Evolutionary conservation across 2,797 vertebrate genomes (phyloP), one percentile per base, ranked within the genome.

Genomic region (Typhlichthys eigenmanni): DNA sequence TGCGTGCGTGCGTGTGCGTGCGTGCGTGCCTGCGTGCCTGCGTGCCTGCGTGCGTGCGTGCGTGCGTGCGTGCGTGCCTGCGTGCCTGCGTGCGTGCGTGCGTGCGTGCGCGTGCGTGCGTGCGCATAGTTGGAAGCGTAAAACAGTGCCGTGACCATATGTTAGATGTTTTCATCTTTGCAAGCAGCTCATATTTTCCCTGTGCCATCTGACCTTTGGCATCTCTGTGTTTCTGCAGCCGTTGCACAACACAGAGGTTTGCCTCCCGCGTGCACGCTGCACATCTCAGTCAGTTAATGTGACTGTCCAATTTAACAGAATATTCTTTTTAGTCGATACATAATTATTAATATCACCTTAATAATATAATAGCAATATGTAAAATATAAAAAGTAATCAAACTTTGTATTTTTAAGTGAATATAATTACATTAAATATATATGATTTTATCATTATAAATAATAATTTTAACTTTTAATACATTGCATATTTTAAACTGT

Each of bases 171-270:
- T 53, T 29, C 29, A 5, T n/a, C 3, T 14, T 54, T 19, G 11
- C 24, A 24, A 29, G 17, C 13, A 13, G 29, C 46, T 62, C 66
- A 64, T 34, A 68, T 17, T 70, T 74, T 75, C 52, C 45, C 55
- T 53, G 55, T 58, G 65, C 75, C 58, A 67, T 56, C 74, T 87
- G 81, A 84, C 81, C 82, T 62, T 58, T 34, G 47, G 59, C 76
- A 38, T 58, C 24, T 4, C 12, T 48, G 65, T 32, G 67, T 71
- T 71, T 66, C 63, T 66, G 58, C 56, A 67, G 59, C 58, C 71
- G 69, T 65, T 71, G 48, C 53, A 63, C 63, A 80, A 49, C 67
- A 74, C 29, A 64, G 19, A 46, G 69, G 34, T 48, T 69, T 43
- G 43, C 66, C 79, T 69, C 84, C 83, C 67, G 85, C 83, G 12